Evolutionary conservation across 2,113 vertebrate genomes (phyloP), one percentile per base, ranked within the genome.

Genomic region (Grammomys surdaster): DNA sequence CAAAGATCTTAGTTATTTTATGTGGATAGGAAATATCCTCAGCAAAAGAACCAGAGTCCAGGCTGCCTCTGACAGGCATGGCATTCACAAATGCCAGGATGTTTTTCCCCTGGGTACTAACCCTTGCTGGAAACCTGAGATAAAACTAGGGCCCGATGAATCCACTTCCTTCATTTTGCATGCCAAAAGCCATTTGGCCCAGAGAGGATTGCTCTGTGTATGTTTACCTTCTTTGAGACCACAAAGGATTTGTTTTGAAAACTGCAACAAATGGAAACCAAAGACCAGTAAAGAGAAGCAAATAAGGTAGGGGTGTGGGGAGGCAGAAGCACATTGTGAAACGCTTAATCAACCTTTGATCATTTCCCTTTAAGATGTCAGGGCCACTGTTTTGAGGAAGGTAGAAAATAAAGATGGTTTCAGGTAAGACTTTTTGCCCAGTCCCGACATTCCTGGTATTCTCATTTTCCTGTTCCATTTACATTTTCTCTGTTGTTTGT

Each of bases 321-420:
- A 19, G n/a, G 43, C 88, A 93, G 92, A 36, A 58, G 91, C 58
- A 89, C 91, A 70, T 67, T 98, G 95, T 95, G 69, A 88, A 80
- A 93, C 89, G 97, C 96, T 96, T 92, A 95, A 98, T 96, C 95
- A 97, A 95, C 36, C 81, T 98, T 67, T 98, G 82, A 96, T 98
- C 97, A 78, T 98, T 98, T 98, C 97, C 91, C 95, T 98, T 98
- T 88, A 97, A 98, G 98, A 98, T 97, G 97, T 98, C 97, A 98
- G 98, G 97, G 98, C 78, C 93, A 98, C 96, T 98, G 84, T 98
- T 97, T 98, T 98, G 97, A 98, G 98, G 98, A 98, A 98, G 95
- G 90, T 98, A 98, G 95, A 98, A 96, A 98, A 87, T 65, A 98
- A 97, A 97, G 96, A 97, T 96, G 90, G 89, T 96, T 97, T 91